phyloP scores from a whole-genome alignment of 1,140 invertebrate species.

The Trichonephila clavipes region DNA sequence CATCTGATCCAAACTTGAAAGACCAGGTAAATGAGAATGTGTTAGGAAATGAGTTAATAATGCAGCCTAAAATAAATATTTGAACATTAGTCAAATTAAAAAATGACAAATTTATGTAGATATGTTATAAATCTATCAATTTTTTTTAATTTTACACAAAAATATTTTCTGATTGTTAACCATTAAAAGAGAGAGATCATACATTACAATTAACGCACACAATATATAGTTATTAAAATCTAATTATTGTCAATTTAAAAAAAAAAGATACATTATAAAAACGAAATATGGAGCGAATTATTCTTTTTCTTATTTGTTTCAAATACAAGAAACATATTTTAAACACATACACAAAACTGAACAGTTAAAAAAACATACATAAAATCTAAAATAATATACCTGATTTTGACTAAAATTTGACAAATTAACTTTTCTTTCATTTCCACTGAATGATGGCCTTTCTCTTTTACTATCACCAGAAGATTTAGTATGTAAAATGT shows the following conservation, averaged over 20 bases:
- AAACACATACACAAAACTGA: constrained; percentile 26
- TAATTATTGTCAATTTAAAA: no score
- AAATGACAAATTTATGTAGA: background rate
- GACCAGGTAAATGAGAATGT: constrained; percentile 96
- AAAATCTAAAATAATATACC: constrained; percentile 80
- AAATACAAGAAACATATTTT: background rate
- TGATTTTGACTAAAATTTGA: constrained; percentile 92
- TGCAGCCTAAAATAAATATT: constrained; percentile 82
- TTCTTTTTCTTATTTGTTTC: no score
- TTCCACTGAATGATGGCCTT: constrained; percentile 77
- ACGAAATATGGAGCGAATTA: no score
- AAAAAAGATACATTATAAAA: no score
- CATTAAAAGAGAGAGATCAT: no score
- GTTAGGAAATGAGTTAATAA: constrained; percentile 89
- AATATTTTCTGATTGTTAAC: no score
- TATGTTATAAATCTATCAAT: background rate
- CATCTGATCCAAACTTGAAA: constrained; percentile 99
- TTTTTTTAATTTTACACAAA: no score
- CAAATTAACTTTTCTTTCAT: constrained; percentile 84
- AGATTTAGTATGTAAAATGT: constrained; percentile 81
- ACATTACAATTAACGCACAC: no score
- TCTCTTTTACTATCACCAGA: constrained; percentile 73
- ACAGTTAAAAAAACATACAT: constrained; percentile 77
- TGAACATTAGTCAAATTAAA: background rate
- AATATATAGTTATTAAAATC: no score